These are phyloP conservation scores for Siniperca knerii DNA, from an alignment of 2,113 vertebrate genomes.

Conservation along the genomic window DNA sequence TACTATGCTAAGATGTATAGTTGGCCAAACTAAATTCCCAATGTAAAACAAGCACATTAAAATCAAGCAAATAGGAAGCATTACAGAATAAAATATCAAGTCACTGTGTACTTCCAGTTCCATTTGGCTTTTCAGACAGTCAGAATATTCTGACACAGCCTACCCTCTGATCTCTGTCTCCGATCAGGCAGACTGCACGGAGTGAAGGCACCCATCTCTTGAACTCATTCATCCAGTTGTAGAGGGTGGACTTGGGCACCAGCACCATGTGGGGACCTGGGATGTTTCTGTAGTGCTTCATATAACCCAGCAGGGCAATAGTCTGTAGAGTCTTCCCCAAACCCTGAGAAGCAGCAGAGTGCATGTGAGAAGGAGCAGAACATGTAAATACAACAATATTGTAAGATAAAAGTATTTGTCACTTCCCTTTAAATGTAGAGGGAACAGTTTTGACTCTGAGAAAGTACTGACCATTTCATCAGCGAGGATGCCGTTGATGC, in stretches of 20 bases:
- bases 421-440: background rate
- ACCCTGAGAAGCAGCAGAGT: slow-evolving; percentile 83
- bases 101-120: background rate
- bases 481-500: slow-evolving; percentile 98
- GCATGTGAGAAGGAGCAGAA: background rate
- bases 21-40: background rate
- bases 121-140: background rate
- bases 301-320: slow-evolving; percentile 97
- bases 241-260: slow-evolving; percentile 98
- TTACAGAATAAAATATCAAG: background rate
- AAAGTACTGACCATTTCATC: slow-evolving; percentile 94
- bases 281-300: slow-evolving; percentile 99
- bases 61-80: background rate
- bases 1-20: background rate
- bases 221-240: slow-evolving; percentile 99
- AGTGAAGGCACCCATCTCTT: slow-evolving; percentile 99
- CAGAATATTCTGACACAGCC: background rate
- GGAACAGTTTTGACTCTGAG: background rate
- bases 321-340: slow-evolving; percentile 98
- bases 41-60: background rate
- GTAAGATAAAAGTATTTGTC: background rate
- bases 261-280: slow-evolving; percentile 99
- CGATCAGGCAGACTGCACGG: slow-evolving; percentile 96
- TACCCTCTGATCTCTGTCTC: slow-evolving; percentile 95
- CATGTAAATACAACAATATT: background rate